A percentile compares a stretch with the other conserved stretches of the same genome.
These are phyloP conservation scores for Odontesthes bonariensis DNA, from an alignment of 2,113 vertebrate species.

Conservation along the genomic window DNA sequence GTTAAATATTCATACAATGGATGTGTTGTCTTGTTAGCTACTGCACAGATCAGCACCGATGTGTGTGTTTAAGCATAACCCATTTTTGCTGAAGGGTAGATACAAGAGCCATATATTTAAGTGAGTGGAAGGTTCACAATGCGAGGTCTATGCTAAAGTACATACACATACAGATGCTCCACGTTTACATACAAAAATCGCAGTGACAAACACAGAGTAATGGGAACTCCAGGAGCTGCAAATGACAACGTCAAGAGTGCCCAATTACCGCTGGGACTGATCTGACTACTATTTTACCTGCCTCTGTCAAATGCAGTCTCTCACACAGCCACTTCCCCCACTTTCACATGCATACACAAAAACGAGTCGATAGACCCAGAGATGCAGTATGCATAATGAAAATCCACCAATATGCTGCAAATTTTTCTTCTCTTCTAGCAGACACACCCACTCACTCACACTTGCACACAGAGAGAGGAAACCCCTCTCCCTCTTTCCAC, in stretches of 20 bases:
- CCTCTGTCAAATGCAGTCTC: conserved; percentile 58
- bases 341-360: conserved; percentile 6
- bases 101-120: conserved; percentile 6
- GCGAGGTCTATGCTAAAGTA: conserved; percentile 11
- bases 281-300: conserved; percentile 55
- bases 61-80: not conserved
- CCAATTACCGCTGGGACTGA: conserved; percentile 71
- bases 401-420: conserved; percentile 44
- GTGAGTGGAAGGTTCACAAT: conserved; percentile 8
- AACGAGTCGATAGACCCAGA: not conserved
- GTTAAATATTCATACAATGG: conserved; percentile 76
- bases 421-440: conserved; percentile 17
- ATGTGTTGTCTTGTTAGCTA: conserved; percentile 73
- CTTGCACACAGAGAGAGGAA: conserved; percentile 48
- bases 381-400: conserved; percentile 41
- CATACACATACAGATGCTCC: conserved; percentile 6
- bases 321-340: conserved; percentile 43
- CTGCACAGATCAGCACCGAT: conserved; percentile 34
- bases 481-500: conserved; percentile 43
- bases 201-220: conserved; percentile 34
- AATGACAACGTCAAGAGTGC: conserved; percentile 66
- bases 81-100: conserved; percentile 1
- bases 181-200: conserved; percentile 21
- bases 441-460: conserved; percentile 37
- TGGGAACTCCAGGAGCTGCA: conserved; percentile 45